A percentile compares a stretch with the other conserved stretches of the same genome.
phyloP scores from a whole-genome alignment of 2,888 invertebrate species.

The Portevinia maculata region DNA sequence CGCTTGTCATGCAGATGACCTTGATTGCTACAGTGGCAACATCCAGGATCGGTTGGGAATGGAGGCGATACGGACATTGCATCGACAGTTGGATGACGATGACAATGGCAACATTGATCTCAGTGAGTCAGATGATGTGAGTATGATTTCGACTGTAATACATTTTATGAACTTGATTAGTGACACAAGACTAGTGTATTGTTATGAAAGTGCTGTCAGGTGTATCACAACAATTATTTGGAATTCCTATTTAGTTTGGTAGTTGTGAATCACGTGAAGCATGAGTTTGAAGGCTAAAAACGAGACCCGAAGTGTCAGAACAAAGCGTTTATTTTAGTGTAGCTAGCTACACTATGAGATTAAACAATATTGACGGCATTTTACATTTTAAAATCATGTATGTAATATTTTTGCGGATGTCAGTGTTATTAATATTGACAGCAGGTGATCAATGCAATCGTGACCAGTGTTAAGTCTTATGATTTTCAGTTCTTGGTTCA shows the following conservation, averaged over 20 bases:
- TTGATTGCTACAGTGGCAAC: slow-evolving; percentile 88
- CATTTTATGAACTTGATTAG: slow-evolving; percentile 45
- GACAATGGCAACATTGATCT: slow-evolving; percentile 98
- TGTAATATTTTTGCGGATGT: too few relatives aligned
- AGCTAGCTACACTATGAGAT: not conserved
- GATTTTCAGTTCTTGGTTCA: too few relatives aligned
- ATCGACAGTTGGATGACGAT: slow-evolving; percentile 98
- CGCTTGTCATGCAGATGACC: slow-evolving; percentile 85
- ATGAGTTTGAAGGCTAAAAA: slow-evolving; percentile 11
- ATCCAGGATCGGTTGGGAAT: slow-evolving; percentile 93
- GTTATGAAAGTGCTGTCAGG: slow-evolving; percentile 41
- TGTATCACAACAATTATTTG: slow-evolving; percentile 31
- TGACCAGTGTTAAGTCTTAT: too few relatives aligned
- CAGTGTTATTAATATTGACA: too few relatives aligned
- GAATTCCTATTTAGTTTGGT: slow-evolving; percentile 12
- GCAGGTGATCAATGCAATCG: too few relatives aligned
- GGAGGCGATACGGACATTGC: slow-evolving; percentile 96
- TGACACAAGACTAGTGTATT: not conserved
- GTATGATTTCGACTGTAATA: slow-evolving; percentile 78
- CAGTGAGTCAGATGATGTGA: slow-evolving; percentile 98
- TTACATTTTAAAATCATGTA: too few relatives aligned
- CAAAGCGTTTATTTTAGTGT: not conserved
- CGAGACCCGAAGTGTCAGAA: slow-evolving; percentile 28
- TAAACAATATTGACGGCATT: not conserved
- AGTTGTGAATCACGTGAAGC: slow-evolving; percentile 25